Base-by-base conservation (phyloP, 2,113 vertebrate species). In the Nerophis lumbriciformis region DNA sequence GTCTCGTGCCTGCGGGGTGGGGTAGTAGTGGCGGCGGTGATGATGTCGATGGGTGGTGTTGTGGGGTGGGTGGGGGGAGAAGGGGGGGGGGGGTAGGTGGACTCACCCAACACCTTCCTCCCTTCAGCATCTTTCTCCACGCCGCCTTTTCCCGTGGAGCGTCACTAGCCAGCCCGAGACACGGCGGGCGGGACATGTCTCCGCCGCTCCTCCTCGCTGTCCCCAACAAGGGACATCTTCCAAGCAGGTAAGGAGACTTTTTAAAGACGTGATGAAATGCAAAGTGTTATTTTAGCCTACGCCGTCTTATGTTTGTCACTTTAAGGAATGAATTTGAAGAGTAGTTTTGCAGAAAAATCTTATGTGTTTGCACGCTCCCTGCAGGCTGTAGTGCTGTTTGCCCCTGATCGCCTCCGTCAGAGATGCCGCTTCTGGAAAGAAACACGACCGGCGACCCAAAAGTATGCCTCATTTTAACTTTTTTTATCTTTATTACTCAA, bases 371-470 rank as follows among this genome's bases (percentile, higher is more conserved):
- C 37, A 54, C 68, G 48, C 39, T 15, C 15, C 42, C 1, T 21
- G 36, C 61, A 69, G 67, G 12, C 60, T 69, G 47, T 10, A 59
- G 14, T n/a, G 37, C 59, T 52, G 14, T 44, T 70, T n/a, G 10
- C n/a, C 39, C 36, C 28, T 51, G 53, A 68, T n/a, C 38, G 61
- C 37, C 16, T 5, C 15, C 4, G 54, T 44, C 38, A 11, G 50
- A 51, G 21, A 91, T 92, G 90, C 86, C 87, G 6, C 69, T 85
- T 69, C 48, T 81, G 63, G 67, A 84, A 60, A 79, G 59, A 76
- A 59, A 85, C 51, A 37, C 66, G 45, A 28, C 75, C 50, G 75
- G 78, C 65, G 75, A 52, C 14, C 72, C 61, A 76, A 77, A 83
- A 71, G 90, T 92, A 90, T 66, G 79, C 68, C 59, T 47, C 48